Percentiles rank a stretch among this genome's conserved stretches.
Conservation (phyloP, 2,113 vertebrate species). For the Stigmatopora argus region DNA sequence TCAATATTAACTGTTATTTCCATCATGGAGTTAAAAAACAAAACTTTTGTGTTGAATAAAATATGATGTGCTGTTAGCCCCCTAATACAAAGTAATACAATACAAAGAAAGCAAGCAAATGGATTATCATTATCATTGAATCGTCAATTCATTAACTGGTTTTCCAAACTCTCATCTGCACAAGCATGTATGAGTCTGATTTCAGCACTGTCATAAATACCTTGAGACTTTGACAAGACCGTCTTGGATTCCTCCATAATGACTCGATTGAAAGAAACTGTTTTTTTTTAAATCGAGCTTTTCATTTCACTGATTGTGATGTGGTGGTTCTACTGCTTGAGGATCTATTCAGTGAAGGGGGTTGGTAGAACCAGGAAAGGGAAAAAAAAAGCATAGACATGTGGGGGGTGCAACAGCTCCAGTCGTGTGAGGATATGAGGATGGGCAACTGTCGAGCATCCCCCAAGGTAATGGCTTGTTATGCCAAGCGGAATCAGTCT, state of each 20-base stretch:
- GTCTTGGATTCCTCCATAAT: constrained; percentile 29
- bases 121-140: too few relatives aligned
- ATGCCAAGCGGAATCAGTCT: constrained; percentile 71
- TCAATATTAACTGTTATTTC: constrained; percentile 14
- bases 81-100: too few relatives aligned
- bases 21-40: too few relatives aligned
- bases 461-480: constrained; percentile 62
- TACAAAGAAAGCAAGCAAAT: too few relatives aligned
- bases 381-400: constrained; percentile 15
- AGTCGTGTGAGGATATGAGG: constrained; percentile 56
- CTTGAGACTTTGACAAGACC: constrained; percentile 10
- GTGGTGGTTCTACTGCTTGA: constrained; percentile 39
- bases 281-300: constrained; percentile 26
- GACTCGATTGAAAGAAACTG: constrained; percentile 31
- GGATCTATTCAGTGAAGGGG: constrained; percentile 57
- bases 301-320: constrained; percentile 31
- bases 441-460: constrained; percentile 68
- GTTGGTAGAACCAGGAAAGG: constrained; percentile 60
- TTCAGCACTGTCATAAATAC: too few relatives aligned
- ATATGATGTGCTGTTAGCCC: too few relatives aligned
- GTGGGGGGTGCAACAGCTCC: constrained; percentile 41
- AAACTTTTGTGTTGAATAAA: too few relatives aligned
- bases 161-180: too few relatives aligned
- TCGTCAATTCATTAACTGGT: too few relatives aligned
- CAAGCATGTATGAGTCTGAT: constrained; percentile 7